Percentiles rank a stretch among this genome's conserved stretches.
Evolutionary conservation across 2,888 invertebrate species (phyloP).

Genomic region (Hypsopygia costalis): DNA sequence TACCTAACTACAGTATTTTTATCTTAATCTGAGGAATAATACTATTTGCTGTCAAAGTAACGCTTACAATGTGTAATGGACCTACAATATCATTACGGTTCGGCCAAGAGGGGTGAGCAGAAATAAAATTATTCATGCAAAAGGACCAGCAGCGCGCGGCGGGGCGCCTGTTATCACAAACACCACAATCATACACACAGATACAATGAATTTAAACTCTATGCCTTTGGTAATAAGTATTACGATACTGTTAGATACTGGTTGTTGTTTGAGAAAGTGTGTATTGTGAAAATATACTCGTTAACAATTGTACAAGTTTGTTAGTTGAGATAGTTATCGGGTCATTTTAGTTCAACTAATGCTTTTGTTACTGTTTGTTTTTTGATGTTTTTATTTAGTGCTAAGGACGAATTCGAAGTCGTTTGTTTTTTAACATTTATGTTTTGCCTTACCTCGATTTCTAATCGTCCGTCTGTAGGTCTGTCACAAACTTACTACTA

Average conservation of each 20-base stretch:
- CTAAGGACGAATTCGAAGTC: no score
- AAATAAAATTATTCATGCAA: conserved; percentile 54
- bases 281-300: conserved; percentile 40
- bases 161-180: conserved; percentile 50
- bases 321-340: conserved; percentile 46
- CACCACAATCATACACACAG: not conserved
- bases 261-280: conserved; percentile 22
- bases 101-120: conserved; percentile 33
- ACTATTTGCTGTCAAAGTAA: conserved; percentile 21
- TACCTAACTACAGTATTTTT: no score
- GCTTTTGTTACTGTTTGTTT: conserved; percentile 19
- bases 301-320: conserved; percentile 37
- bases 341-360: conserved; percentile 28
- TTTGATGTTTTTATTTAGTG: conserved; percentile 3
- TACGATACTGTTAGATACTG: conserved; percentile 3
- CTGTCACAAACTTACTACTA: no score
- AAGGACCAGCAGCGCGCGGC: conserved; percentile 44
- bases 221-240: not conserved
- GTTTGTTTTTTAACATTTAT: no score
- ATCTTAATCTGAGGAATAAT: conserved; percentile 20
- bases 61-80: conserved; percentile 47
- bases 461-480: no score
- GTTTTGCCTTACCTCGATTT: no score
- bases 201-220: no score
- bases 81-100: conserved; percentile 34